Conservation (phyloP, 2,888 invertebrate genomes). For the Cheiracanthium punctorium region DNA sequence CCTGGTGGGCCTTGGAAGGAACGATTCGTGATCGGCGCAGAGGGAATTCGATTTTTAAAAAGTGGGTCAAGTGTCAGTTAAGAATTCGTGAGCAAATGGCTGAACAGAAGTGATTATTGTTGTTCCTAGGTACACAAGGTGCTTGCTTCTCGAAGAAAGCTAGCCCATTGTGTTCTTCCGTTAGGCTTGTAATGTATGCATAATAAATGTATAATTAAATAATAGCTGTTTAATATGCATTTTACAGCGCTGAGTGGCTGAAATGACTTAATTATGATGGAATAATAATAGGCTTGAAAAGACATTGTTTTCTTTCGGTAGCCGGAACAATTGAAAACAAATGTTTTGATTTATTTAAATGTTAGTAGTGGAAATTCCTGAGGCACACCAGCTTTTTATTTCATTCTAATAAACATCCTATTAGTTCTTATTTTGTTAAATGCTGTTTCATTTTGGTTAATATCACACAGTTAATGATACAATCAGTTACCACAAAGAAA, state of each 20-base stretch:
- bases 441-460: too few relatives aligned
- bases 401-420: too few relatives aligned
- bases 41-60: constrained; percentile 7
- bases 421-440: too few relatives aligned
- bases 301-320: not conserved
- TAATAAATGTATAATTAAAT: not conserved
- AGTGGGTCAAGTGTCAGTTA: constrained; percentile 56
- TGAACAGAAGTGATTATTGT: constrained; percentile 29
- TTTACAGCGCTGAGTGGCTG: not conserved
- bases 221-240: not conserved
- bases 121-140: not conserved
- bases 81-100: constrained; percentile 34
- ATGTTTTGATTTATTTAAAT: too few relatives aligned
- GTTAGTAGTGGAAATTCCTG: too few relatives aligned
- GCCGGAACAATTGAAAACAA: not conserved
- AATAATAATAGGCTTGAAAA: not conserved
- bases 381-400: too few relatives aligned
- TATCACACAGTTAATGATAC: too few relatives aligned
- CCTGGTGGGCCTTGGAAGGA: constrained; percentile 16
- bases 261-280: not conserved
- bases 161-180: not conserved
- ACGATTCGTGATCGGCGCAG: constrained; percentile 19
- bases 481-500: too few relatives aligned
- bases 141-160: too few relatives aligned
- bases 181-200: not conserved